Evolutionary conservation across 2,888 invertebrate genomes (phyloP), one percentile per base, ranked within the genome.

Genomic region (Rhagonycha fulva): DNA sequence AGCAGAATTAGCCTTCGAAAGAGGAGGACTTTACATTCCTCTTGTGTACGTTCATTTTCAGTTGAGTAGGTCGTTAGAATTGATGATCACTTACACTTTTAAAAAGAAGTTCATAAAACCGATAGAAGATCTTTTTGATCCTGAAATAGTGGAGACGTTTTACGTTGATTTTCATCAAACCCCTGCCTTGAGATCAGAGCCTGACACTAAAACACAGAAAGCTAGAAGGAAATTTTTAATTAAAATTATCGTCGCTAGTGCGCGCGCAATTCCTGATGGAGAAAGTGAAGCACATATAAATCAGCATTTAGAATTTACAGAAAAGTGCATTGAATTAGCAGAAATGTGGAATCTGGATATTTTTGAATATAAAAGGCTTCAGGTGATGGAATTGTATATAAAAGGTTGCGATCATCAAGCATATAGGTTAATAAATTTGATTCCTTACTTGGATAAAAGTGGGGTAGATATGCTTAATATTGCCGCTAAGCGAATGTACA

Each of bases 21-120:
- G 95, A 84, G 92, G 92, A 80, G 89, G 90, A 72, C 93, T 94
- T 1, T 94, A 95, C 87, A 92, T 92, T 78, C 94, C 94, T 81
- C 89, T 96, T 79, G 88, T 98, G 9, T 91, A 93, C 81, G 89
- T 96, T 74, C 96, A 97, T 87, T 93, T 93, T 82, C 95, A 97
- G 87, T 89, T 97, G 72, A 92, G 93, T 2, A 90, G 93, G 78
- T 92, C 94, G 1, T 89, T 97, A 73, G 93, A 94, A 81, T 94
- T 96, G 87, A 92, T 96, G 81, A 92, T 95, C 19, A 91, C 92
- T 80, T 95, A 24, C n/a, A 23, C 11, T 11, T n/a, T 97, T 83
- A 92, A 92, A 82, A 86, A 97, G 70, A 96, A 94, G 85, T 89
- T 92, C 80, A 87, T 90, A 69, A 95, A 93, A 86, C 95, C 93